Percentiles rank a stretch among this genome's conserved stretches.
Conservation (phyloP, 2,888 invertebrate species). For the Morpho achilles region DNA sequence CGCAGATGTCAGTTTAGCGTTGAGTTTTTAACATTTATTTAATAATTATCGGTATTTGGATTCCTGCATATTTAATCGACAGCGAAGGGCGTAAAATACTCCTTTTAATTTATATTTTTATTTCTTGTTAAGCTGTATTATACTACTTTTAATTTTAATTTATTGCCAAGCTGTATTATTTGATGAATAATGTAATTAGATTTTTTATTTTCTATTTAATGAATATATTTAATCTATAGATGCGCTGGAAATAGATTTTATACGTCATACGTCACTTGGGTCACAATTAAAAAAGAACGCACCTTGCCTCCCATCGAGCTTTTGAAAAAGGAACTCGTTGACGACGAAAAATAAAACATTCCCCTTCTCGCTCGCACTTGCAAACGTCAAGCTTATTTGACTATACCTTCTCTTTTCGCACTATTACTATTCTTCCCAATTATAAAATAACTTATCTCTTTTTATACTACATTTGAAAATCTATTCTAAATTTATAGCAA, state of each 20-base stretch:
- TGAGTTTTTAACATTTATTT: too few species aligned
- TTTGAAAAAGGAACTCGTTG: constrained; percentile 61
- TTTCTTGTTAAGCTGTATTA: too few species aligned
- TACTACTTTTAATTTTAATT: too few species aligned
- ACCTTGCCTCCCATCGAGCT: constrained; percentile 74
- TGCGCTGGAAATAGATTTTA: constrained; percentile 18
- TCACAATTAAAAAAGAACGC: constrained; percentile 70
- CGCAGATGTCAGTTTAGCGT: too few species aligned
- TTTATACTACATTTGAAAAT: neutral
- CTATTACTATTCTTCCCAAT: constrained; percentile 33
- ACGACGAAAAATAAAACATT: constrained; percentile 48
- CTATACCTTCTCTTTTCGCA: constrained; percentile 40
- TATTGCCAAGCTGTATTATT: too few species aligned
- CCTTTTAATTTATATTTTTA: too few species aligned
- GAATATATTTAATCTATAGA: neutral
- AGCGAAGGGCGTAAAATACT: too few species aligned
- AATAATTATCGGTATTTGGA: too few species aligned
- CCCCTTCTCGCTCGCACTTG: constrained; percentile 38
- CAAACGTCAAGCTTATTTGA: constrained; percentile 26
- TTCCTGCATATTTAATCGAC: too few species aligned
- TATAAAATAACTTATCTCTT: neutral
- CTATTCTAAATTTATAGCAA: neutral
- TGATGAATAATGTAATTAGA: neutral
- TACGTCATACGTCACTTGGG: constrained; percentile 62
- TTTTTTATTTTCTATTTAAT: too few species aligned